A percentile compares a stretch with the other conserved stretches of the same genome.
These are phyloP conservation scores for Avahi laniger DNA, from an alignment of 2,797 vertebrate species.

Conservation along the genomic window DNA sequence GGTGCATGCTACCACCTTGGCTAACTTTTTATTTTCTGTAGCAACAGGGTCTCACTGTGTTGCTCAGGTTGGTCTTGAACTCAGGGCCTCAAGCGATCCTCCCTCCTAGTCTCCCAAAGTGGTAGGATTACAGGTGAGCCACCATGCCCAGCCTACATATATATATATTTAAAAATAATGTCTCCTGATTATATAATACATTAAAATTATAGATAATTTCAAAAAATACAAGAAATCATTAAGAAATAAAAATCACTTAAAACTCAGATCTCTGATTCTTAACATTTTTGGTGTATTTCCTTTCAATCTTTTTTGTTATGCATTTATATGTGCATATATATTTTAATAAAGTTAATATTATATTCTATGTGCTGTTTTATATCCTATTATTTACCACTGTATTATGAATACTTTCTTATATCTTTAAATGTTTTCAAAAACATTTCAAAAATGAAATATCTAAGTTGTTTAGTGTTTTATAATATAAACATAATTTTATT, in stretches of 20 bases:
- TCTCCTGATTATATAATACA: background rate
- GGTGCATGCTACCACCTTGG: too few relatives aligned
- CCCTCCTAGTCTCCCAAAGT: background rate
- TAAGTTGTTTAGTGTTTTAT: slow-evolving; percentile 11
- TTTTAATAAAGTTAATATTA: background rate
- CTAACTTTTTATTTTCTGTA: too few relatives aligned
- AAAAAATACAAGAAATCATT: background rate
- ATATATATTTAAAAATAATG: background rate
- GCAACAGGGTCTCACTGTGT: too few relatives aligned
- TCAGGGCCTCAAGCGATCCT: background rate
- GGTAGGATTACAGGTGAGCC: background rate
- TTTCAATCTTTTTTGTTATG: background rate
- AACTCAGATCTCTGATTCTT: slow-evolving; percentile 2
- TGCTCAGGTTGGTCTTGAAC: background rate
- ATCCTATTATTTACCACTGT: slow-evolving; percentile 1
- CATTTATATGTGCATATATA: background rate
- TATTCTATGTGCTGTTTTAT: background rate
- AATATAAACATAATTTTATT: background rate
- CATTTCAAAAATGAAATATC: slow-evolving; percentile 21
- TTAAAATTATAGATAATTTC: background rate
- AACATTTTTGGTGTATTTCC: background rate
- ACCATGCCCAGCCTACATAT: background rate
- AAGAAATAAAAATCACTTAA: slow-evolving; percentile 9
- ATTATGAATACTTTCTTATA: background rate
- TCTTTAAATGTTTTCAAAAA: slow-evolving; percentile 49